Evolutionary conservation across 1,140 invertebrate genomes (phyloP), one percentile per base, ranked within the genome.

Genomic region (Drosophila grimshawi): DNA sequence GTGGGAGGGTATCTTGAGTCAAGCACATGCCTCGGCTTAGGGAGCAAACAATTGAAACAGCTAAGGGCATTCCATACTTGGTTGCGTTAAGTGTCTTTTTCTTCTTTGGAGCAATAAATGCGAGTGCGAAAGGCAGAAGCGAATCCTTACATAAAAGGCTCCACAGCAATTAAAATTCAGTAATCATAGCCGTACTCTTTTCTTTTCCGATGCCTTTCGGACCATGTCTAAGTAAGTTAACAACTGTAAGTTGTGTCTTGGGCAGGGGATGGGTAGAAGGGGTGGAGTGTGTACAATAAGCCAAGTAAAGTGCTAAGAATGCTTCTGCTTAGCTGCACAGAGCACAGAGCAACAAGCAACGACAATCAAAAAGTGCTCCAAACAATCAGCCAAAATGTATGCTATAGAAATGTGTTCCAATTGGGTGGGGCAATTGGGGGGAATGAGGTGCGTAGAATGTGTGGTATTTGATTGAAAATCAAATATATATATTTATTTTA

Each of bases 141-240:
- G 4, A 57, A 53, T 46, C 27, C 30, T 33, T 56, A 39, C 37
- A 51, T 62, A 53, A 64, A 64, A 10, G 3, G 48, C n/a, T 57
- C 27, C 35, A 7, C 4, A 74, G 52, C 71, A 74, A 74, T 74
- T 74, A 74, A 74, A 74, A 74, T 74, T 74, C 65, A 74, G 69
- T 57, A 62, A 62, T 62, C 51, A 62, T 57, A 43, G 65, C 65
- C 32, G 48, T 35, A 33, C 39, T n/a, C n/a, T 43, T 43, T 43
- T 43, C 10, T n/a, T 43, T 43, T 2, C 6, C 35, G 39, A 41
- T 32, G 33, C 60, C 37, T 37, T 35, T 19, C 19, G n/a, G 29
- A 29, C 45, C 45, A 48, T 62, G 29, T 49, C 59, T 49, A 49
- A 32, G 39, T 66, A 11, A 45, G 46, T 51, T 51, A 56, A 62